Base-by-base conservation (phyloP, 1,140 invertebrate species). In the Drosophila navojoa region DNA sequence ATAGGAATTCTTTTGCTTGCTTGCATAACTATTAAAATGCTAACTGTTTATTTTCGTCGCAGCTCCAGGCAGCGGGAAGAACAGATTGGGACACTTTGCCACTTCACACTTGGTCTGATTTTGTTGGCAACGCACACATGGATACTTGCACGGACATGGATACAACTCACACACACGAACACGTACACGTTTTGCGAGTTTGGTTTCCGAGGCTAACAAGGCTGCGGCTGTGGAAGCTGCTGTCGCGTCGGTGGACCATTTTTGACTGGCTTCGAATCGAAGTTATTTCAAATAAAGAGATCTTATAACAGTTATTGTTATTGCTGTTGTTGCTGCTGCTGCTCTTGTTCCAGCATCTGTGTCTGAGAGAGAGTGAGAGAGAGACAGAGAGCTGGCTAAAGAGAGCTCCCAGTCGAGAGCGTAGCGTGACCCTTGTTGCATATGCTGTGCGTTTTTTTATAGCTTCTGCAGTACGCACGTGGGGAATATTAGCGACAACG, bases 191-290 rank as follows among this genome's bases (percentile, higher is more conserved):
- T 86, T 81, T 64, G 63, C 57, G 61, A 71, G 79, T 81, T 82
- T 62, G 58, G 71, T 67, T 81, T 63, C 73, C 70, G 69, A 57
- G 50, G 58, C 55, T 55, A 57, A 72, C 61, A 35, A 53, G 53
- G 25, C 61, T 87, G 74, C 62, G 69, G 71, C 58, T 64, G 67
- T 74, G 69, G 76, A 71, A 82, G 71, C 77, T 66, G 70, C 61
- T 49, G 80, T 80, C 84, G 71, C 80, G 85, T 78, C 84, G 84
- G 80, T 90, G 85, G 84, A 89, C 84, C 84, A 89, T 89, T 89
- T 89, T 84, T 89, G 85, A 89, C 84, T 89, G 84, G 68, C 74
- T 84, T 84, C 77, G 67, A 79, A 81, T 87, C 70, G 79, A 84
- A 89, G 77, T 66, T 55, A 70, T 77, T 81, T 64, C 47, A 29